Evolutionary conservation across 2,113 vertebrate species (phyloP).

Genomic region (Nipponia nippon): DNA sequence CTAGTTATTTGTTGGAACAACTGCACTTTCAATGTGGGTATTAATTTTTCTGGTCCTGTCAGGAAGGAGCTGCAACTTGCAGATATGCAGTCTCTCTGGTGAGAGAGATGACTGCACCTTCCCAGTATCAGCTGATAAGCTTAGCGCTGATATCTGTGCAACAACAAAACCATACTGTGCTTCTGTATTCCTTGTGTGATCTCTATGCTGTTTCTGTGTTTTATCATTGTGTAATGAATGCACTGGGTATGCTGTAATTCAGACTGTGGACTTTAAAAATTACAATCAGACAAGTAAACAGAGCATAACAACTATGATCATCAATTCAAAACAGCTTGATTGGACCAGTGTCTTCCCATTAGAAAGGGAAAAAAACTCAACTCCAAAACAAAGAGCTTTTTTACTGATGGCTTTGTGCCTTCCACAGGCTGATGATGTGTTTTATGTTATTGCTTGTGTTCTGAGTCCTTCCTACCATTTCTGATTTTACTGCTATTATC

Average conservation of each 20-base stretch:
- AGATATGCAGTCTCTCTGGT: background rate
- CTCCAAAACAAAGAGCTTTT: background rate
- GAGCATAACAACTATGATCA: background rate
- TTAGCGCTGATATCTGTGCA: background rate
- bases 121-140: background rate
- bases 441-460: conserved; percentile 31
- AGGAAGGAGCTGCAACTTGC: background rate
- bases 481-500: conserved; percentile 54
- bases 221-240: background rate
- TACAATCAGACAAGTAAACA: background rate
- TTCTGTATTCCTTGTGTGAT: background rate
- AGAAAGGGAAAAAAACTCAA: background rate
- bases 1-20: background rate
- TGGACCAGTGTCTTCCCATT: background rate
- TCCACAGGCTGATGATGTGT: conserved; percentile 14
- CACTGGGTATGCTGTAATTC: background rate
- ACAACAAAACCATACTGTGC: background rate
- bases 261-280: background rate
- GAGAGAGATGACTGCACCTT: background rate
- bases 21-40: background rate
- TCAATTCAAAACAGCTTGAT: conserved; percentile 43
- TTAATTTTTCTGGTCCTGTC: background rate
- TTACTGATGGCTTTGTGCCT: conserved; percentile 4
- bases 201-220: background rate
- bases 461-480: background rate